phyloP scores from a whole-genome alignment of 2,888 invertebrate species.

The Muschampia plurimacula region DNA sequence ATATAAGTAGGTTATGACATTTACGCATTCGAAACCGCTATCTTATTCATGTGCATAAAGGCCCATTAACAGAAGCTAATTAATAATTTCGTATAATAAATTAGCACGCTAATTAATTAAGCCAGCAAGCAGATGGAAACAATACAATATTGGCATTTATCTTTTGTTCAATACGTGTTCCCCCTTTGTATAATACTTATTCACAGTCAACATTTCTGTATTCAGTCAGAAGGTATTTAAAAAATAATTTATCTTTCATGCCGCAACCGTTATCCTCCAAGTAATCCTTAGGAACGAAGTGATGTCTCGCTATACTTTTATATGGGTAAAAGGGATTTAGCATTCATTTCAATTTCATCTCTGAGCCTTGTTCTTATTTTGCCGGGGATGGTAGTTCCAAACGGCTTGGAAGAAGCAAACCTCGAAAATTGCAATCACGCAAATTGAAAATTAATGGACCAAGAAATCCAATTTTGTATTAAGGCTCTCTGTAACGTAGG shows the following conservation, averaged over 20 bases:
- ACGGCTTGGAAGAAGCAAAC: conserved; percentile 78
- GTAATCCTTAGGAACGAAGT: conserved; percentile 32
- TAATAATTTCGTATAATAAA: conserved; percentile 30
- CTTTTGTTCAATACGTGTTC: conserved; percentile 5
- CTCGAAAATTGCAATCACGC: conserved; percentile 84
- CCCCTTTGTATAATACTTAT: background rate
- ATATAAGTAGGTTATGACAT: background rate
- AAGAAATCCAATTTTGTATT: conserved; percentile 84
- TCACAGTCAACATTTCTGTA: conserved; percentile 10
- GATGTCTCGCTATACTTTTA: conserved; percentile 34
- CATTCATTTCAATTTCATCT: conserved; percentile 72
- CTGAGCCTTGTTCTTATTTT: conserved; percentile 77
- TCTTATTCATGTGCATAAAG: conserved; percentile 21
- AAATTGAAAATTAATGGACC: conserved; percentile 85
- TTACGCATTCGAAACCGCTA: conserved; percentile 1
- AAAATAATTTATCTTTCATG: conserved; percentile 21
- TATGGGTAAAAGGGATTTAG: conserved; percentile 51
- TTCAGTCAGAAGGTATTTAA: conserved; percentile 19
- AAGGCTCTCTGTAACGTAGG: conserved; percentile 69
- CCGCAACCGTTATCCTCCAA: conserved; percentile 3
- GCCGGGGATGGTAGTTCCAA: conserved; percentile 65
- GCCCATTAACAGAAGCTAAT: conserved; percentile 20
- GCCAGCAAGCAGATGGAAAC: conserved; percentile 20
- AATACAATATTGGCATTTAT: conserved; percentile 16
- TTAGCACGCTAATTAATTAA: conserved; percentile 27